Conservation (phyloP, 2,888 invertebrate genomes). For the Thalpophila matura region DNA sequence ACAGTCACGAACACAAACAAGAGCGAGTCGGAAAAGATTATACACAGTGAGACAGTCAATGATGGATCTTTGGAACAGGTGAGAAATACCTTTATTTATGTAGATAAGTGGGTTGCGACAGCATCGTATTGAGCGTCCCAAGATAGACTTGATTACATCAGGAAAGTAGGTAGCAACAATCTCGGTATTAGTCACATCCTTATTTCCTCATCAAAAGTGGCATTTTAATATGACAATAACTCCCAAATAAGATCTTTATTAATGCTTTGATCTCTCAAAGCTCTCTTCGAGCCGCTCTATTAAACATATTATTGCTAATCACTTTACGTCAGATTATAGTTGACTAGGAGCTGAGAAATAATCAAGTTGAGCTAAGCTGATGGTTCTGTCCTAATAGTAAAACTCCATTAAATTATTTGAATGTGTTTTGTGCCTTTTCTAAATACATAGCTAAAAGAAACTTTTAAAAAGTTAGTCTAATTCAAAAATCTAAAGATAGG, state of each 20-base stretch:
- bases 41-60: slow-evolving; percentile 78
- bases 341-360: neutral
- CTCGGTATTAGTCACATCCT: slow-evolving; percentile 7
- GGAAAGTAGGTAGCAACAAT: slow-evolving; percentile 1
- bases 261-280: neutral
- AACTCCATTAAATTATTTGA: no score
- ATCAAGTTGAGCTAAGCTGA: no score
- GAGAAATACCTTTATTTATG: slow-evolving; percentile 49
- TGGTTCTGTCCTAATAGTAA: no score
- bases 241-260: neutral
- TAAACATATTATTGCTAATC: neutral
- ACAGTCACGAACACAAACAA: slow-evolving; percentile 84
- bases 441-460: no score
- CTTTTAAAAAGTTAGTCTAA: no score
- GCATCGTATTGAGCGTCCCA: slow-evolving; percentile 16
- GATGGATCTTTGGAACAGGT: slow-evolving; percentile 83
- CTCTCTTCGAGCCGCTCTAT: neutral
- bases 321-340: neutral
- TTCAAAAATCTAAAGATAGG: no score
- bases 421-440: no score
- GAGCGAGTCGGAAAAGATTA: slow-evolving; percentile 82
- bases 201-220: neutral
- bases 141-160: slow-evolving; percentile 4
- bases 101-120: slow-evolving; percentile 3
- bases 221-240: neutral